These are phyloP conservation scores for Caenorhabditis remanei DNA, from an alignment of 1,140 invertebrate species.

Conservation along the genomic window DNA sequence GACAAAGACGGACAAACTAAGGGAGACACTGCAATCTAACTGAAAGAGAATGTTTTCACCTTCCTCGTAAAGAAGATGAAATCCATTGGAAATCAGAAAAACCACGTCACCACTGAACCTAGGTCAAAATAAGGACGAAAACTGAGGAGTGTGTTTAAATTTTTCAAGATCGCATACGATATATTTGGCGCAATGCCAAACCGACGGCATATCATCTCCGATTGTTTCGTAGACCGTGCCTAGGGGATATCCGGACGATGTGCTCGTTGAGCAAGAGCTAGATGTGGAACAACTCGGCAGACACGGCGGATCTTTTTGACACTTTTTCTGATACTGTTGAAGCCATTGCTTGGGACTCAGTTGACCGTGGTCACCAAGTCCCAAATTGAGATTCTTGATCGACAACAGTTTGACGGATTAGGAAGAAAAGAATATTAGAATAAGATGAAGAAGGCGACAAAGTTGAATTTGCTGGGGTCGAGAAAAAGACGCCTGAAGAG, in stretches of 20 bases:
- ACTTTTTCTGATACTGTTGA: conserved; percentile 47
- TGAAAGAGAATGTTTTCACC: neutral
- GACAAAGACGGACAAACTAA: conserved; percentile 30
- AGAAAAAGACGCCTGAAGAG: conserved; percentile 1
- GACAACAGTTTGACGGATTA: conserved; percentile 18
- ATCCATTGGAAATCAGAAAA: too few species aligned
- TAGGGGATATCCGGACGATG: conserved; percentile 16
- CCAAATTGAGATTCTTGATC: conserved; percentile 44
- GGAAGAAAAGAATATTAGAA: neutral
- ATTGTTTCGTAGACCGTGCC: conserved; percentile 38
- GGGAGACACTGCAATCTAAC: neutral
- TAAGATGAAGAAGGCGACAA: neutral
- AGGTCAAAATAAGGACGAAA: neutral
- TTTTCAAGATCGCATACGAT: conserved; percentile 53
- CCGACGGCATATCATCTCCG: conserved; percentile 57
- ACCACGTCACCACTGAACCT: neutral
- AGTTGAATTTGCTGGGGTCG: neutral
- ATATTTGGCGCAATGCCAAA: conserved; percentile 65
- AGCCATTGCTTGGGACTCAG: conserved; percentile 48
- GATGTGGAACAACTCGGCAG: conserved; percentile 49
- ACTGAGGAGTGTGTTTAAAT: neutral
- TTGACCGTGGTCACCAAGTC: conserved; percentile 44
- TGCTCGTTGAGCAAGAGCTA: conserved; percentile 23
- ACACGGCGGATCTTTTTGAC: conserved; percentile 22
- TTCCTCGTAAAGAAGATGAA: conserved; percentile 21